phyloP scores from a whole-genome alignment of 2,797 vertebrate species.

The Tadarida brasiliensis region DNA sequence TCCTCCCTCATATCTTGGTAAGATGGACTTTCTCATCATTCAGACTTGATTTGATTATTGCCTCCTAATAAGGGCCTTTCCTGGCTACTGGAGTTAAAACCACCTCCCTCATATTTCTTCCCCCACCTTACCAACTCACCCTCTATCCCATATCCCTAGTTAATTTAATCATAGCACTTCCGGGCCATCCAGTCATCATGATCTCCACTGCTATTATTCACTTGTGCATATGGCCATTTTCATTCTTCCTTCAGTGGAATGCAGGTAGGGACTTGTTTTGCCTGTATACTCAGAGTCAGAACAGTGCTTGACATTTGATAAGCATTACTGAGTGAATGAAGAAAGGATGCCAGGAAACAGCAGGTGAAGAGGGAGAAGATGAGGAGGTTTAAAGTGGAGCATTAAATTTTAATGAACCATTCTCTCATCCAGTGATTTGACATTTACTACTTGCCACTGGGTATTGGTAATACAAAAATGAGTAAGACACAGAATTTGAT shows the following conservation, averaged over 20 bases:
- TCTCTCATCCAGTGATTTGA: neutral
- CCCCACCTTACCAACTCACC: neutral
- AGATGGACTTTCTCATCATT: neutral
- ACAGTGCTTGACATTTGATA: neutral
- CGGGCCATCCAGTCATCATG: neutral
- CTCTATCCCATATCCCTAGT: neutral
- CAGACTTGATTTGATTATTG: neutral
- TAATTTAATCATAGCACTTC: neutral
- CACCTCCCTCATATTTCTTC: neutral
- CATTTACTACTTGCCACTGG: neutral
- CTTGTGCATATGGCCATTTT: neutral
- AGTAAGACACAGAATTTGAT: neutral
- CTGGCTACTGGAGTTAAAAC: neutral
- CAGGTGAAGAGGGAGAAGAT: neutral
- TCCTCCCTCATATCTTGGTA: neutral
- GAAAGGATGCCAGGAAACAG: neutral
- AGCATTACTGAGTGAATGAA: neutral
- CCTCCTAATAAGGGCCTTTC: neutral
- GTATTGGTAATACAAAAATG: neutral
- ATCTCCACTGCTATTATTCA: neutral
- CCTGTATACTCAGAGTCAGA: neutral
- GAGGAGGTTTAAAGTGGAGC: neutral
- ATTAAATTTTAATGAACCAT: neutral
- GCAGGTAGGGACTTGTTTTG: neutral
- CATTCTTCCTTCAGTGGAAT: neutral